phyloP scores from a whole-genome alignment of 1,140 invertebrate genomes.

The Aradophagus sp. region DNA sequence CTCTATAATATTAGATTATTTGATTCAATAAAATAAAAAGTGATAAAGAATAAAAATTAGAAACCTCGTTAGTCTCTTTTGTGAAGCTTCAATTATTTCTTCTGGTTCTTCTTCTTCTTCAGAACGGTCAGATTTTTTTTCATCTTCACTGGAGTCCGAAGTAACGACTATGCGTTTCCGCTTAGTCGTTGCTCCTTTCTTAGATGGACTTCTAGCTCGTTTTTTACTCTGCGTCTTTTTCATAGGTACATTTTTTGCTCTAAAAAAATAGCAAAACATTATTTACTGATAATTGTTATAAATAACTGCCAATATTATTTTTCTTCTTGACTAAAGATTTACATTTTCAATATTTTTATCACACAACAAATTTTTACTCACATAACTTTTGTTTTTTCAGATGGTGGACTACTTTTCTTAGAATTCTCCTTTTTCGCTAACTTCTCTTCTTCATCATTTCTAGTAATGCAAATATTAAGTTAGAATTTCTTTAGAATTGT shows the following conservation, averaged over 20 bases:
- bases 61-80: conserved; percentile 5
- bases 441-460: conserved; percentile 14
- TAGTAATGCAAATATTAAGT: conserved; percentile 8
- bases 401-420: conserved; percentile 7
- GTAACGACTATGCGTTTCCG: conserved; percentile 64
- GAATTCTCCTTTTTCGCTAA: conserved; percentile 4
- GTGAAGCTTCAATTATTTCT: conserved; percentile 32
- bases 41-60: neutral
- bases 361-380: conserved; percentile 7
- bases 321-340: too few species aligned
- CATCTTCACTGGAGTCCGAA: conserved; percentile 65
- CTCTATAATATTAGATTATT: too few species aligned
- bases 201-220: conserved; percentile 57
- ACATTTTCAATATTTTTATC: too few species aligned
- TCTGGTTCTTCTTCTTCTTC: conserved; percentile 40
- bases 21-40: too few species aligned
- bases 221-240: conserved; percentile 57
- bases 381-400: conserved; percentile 17
- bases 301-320: neutral
- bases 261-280: conserved; percentile 14
- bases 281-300: neutral
- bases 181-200: conserved; percentile 58
- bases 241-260: conserved; percentile 13
- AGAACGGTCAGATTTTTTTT: conserved; percentile 40
- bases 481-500: too few species aligned